phyloP scores from a whole-genome alignment of 2,113 vertebrate species.

The Forbesichthys papilliferus region DNA sequence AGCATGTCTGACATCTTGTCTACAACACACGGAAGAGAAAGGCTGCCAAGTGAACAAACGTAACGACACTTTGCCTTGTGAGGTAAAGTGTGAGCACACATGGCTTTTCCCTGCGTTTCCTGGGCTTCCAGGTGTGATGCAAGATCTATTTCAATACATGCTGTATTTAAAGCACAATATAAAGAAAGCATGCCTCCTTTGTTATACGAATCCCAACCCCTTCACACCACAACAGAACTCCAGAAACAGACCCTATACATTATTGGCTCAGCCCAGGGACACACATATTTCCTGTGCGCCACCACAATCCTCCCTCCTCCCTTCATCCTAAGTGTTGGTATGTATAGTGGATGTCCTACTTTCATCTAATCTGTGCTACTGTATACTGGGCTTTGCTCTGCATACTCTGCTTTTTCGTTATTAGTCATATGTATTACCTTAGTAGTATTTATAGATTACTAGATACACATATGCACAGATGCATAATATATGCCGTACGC shows the following conservation, averaged over 20 bases:
- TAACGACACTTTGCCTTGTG: background rate
- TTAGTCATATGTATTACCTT: background rate
- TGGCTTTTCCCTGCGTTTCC: too few species aligned
- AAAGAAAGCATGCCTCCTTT: too few species aligned
- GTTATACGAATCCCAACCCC: too few species aligned
- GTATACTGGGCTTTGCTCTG: too few species aligned
- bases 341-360: background rate
- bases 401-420: constrained; percentile 1
- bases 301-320: background rate
- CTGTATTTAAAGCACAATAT: too few species aligned
- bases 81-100: background rate
- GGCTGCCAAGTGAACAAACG: background rate
- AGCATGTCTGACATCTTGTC: constrained; percentile 27
- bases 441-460: background rate
- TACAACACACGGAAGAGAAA: background rate
- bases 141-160: too few species aligned
- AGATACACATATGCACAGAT: too few species aligned
- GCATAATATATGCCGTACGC: background rate
- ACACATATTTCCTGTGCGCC: background rate
- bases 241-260: constrained; percentile 4
- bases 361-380: too few species aligned
- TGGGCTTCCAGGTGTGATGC: too few species aligned
- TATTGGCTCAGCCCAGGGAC: constrained; percentile 18
- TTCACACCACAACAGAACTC: constrained; percentile 1
- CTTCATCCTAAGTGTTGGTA: background rate